A percentile compares a stretch with the other conserved stretches of the same genome.
Evolutionary conservation across 1,140 invertebrate genomes (phyloP).

Genomic region (Dinothrombium tinctorium): DNA sequence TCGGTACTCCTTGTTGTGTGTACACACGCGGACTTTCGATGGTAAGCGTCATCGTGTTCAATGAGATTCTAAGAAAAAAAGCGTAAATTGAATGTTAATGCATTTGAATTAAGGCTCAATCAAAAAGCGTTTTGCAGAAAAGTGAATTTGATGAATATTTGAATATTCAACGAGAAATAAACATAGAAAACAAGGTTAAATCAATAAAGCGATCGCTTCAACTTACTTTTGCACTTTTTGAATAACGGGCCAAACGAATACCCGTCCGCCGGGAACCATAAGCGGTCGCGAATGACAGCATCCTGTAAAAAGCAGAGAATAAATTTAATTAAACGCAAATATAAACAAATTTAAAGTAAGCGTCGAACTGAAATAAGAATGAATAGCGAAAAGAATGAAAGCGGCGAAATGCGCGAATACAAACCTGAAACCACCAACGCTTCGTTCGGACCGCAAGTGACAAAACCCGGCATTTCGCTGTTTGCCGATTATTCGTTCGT

Average conservation of each 20-base stretch:
- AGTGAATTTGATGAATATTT: not conserved
- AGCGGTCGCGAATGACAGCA: slow-evolving; percentile 73
- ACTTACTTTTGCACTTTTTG: slow-evolving; percentile 75
- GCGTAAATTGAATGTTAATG: not conserved
- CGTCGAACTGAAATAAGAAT: not conserved
- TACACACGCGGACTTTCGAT: slow-evolving; percentile 44
- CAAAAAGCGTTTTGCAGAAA: not conserved
- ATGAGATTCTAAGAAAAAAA: slow-evolving; percentile 33
- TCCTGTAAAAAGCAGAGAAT: slow-evolving; percentile 32
- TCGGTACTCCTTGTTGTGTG: slow-evolving; percentile 83
- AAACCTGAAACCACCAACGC: slow-evolving; percentile 88
- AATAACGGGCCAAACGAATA: slow-evolving; percentile 85
- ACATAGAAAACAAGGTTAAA: not conserved
- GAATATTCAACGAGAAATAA: not conserved
- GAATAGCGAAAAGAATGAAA: not conserved
- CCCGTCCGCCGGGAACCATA: slow-evolving; percentile 73
- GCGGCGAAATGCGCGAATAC: slow-evolving; percentile 2
- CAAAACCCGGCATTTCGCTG: slow-evolving; percentile 49
- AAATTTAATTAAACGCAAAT: not conserved
- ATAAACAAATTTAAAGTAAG: not conserved
- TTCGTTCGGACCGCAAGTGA: slow-evolving; percentile 90
- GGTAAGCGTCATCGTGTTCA: slow-evolving; percentile 79
- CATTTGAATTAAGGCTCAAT: not conserved
- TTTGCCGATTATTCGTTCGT: not conserved
- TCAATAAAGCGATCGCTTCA: not conserved